Evolutionary conservation across 2,113 vertebrate genomes (phyloP).

Genomic region (Apeltes quadracus): DNA sequence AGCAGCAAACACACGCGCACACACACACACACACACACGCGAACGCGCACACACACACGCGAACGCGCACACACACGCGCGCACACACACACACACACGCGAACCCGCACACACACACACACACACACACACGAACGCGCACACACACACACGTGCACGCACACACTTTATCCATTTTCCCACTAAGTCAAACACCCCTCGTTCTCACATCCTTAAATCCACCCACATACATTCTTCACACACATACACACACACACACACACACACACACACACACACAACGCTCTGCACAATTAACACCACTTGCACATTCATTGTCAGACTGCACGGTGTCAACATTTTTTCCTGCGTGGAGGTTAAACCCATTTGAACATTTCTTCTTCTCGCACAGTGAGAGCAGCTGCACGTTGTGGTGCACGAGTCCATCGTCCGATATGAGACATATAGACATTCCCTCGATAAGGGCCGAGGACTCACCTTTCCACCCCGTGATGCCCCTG

Average conservation of each 20-base stretch:
- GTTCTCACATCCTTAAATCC: conserved; percentile 45
- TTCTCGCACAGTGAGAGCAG: no score
- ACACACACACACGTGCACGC: conserved; percentile 45
- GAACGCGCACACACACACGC: conserved; percentile 17
- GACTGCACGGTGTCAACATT: conserved; percentile 40
- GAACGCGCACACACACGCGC: conserved; percentile 25
- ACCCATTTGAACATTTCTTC: neutral
- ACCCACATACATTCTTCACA: conserved; percentile 36
- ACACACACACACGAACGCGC: conserved; percentile 32
- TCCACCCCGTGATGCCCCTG: neutral
- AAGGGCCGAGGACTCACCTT: conserved; percentile 8
- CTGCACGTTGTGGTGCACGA: no score
- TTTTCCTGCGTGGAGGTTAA: conserved; percentile 44
- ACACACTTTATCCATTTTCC: conserved; percentile 46
- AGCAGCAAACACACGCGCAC: conserved; percentile 24
- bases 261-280: conserved; percentile 32
- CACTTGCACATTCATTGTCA: conserved; percentile 67
- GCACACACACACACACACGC: conserved; percentile 13
- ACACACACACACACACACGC: conserved; percentile 20
- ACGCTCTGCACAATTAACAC: conserved; percentile 66
- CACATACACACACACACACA: conserved; percentile 38
- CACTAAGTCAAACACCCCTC: conserved; percentile 57
- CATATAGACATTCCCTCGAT: no score
- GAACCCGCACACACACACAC: conserved; percentile 26
- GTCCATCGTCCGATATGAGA: no score